These are phyloP conservation scores for Calcarius lapponicus DNA, from an alignment of 2,797 vertebrate genomes.

Conservation along the genomic window DNA sequence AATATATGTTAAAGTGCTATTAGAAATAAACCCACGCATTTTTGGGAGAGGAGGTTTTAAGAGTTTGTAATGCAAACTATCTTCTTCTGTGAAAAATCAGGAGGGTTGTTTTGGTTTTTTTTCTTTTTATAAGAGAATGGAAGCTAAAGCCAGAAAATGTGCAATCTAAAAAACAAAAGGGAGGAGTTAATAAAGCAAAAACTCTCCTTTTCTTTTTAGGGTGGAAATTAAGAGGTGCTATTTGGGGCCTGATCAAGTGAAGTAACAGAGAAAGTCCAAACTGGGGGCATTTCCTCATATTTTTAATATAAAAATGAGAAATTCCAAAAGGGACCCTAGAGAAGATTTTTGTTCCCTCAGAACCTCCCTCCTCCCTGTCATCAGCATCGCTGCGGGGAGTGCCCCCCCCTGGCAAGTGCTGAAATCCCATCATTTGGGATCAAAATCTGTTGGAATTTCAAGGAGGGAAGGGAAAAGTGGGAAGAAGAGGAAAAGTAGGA, in stretches of 20 bases:
- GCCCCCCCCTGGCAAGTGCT: rapidly evolving
- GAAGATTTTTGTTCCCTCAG: background rate
- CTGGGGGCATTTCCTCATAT: background rate
- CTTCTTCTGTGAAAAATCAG: background rate
- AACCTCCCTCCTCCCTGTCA: background rate
- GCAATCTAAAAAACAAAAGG: background rate
- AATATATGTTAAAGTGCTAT: background rate
- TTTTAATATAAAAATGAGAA: background rate
- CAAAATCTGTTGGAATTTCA: background rate
- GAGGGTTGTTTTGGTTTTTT: no score
- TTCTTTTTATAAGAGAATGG: background rate
- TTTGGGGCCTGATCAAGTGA: background rate
- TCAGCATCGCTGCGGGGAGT: rapidly evolving
- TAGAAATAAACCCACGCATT: background rate
- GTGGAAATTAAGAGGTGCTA: background rate
- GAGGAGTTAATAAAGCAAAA: background rate
- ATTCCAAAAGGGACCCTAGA: background rate
- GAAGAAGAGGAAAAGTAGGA: background rate
- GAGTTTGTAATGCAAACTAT: background rate
- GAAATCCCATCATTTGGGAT: background rate
- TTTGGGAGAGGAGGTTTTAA: background rate
- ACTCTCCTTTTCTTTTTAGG: background rate
- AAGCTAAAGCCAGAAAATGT: background rate
- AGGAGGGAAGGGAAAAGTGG: background rate
- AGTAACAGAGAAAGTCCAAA: background rate